phyloP scores from a whole-genome alignment of 2,797 vertebrate species.

The Labeo calbasu region DNA sequence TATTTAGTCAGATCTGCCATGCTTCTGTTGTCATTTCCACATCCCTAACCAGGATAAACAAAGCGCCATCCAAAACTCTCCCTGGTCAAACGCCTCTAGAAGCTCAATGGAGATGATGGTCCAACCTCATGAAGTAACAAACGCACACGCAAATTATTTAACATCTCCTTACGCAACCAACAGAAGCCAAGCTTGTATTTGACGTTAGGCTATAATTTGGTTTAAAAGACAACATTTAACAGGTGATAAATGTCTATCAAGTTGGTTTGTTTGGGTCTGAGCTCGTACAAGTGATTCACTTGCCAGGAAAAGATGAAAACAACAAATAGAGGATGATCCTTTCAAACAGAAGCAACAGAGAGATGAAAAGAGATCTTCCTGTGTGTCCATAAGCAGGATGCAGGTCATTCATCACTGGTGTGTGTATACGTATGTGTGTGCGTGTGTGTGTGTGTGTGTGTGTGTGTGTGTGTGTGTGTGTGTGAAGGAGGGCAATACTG shows the following conservation, averaged over 20 bases:
- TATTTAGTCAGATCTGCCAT: conserved; percentile 47
- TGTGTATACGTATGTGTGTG: neutral
- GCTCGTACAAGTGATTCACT: neutral
- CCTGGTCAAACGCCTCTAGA: conserved; percentile 37
- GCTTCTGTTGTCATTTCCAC: conserved; percentile 46
- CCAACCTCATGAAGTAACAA: neutral
- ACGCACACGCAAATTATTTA: conserved; percentile 15
- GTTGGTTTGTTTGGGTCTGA: conserved; percentile 19
- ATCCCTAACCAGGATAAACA: conserved; percentile 45
- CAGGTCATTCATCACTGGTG: conserved; percentile 18
- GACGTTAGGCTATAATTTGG: conserved; percentile 2
- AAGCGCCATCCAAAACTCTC: conserved; percentile 22
- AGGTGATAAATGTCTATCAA: neutral
- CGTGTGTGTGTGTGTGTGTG: too few relatives aligned
- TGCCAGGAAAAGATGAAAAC: neutral
- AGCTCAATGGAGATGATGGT: conserved; percentile 14
- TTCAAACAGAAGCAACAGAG: conserved; percentile 12
- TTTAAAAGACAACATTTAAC: conserved; percentile 1
- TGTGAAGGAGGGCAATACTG: neutral
- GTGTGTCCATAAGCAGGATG: neutral
- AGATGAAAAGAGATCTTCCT: neutral
- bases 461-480: neutral
- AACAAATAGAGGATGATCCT: neutral
- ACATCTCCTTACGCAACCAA: conserved; percentile 28
- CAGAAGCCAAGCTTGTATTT: neutral